phyloP scores from a whole-genome alignment of 1,140 invertebrate genomes.

The Calephelis nemesis region DNA sequence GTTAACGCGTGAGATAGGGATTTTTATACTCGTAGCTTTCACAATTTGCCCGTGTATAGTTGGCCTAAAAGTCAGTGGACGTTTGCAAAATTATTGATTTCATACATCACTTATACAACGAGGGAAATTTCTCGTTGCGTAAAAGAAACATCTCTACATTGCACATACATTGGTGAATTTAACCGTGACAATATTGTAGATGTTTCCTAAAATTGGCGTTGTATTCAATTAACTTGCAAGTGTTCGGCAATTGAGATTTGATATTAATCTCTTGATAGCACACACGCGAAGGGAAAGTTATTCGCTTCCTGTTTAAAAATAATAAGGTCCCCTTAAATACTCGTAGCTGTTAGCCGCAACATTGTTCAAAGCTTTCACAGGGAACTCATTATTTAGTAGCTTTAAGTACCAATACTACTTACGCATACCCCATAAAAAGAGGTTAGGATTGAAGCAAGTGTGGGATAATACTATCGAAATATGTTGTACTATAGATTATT shows the following conservation, averaged over 20 bases:
- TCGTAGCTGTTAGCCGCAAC: constrained; percentile 1
- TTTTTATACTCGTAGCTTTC: not conserved
- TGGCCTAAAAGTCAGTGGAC: not conserved
- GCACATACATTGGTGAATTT: constrained; percentile 7
- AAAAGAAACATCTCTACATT: constrained; percentile 24
- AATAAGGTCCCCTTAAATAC: constrained; percentile 7
- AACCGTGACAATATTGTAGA: constrained; percentile 16
- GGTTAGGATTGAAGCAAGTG: not conserved
- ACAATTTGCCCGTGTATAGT: not conserved
- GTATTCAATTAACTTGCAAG: constrained; percentile 13
- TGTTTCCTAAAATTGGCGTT: constrained; percentile 6
- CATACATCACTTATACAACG: constrained; percentile 41
- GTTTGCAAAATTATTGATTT: constrained; percentile 38
- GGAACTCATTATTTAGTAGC: not conserved
- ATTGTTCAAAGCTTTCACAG: constrained; percentile 1
- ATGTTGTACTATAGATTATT: too few species aligned
- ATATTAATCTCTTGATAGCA: constrained; percentile 10
- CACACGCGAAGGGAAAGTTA: constrained; percentile 13
- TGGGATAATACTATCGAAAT: not conserved
- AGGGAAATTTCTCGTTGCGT: constrained; percentile 38
- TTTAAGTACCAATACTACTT: not conserved
- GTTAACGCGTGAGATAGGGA: too few species aligned
- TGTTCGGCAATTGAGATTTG: constrained; percentile 14
- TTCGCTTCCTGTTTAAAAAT: constrained; percentile 8
- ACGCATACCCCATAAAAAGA: not conserved